Base-by-base conservation (phyloP, 2,888 invertebrate species). In the Apamea sordens region DNA sequence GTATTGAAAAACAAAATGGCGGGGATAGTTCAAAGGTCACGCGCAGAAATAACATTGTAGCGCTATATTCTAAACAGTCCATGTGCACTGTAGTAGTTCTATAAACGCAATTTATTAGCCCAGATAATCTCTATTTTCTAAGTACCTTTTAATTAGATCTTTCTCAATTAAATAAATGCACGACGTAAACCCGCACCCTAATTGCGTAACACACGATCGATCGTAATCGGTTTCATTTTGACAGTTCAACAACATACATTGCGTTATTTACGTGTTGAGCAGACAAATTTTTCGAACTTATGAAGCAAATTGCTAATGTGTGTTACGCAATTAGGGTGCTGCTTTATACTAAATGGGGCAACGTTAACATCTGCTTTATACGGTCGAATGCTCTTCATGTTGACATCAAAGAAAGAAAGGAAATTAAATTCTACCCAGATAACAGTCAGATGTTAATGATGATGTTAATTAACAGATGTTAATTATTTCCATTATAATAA, bases 111-210 rank as follows among this genome's bases (percentile, higher is more conserved):
- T 4, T 32, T 18, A 24, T 56, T n/a, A 36, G 36, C 18, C 64
- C 70, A 64, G 44, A 28, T 24, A 79, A 28, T 79, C 47, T 47
- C 21, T 21, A 61, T 63, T 79, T 47, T 47, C n/a, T 21, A 50
- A 53, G 68, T 41, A 77, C 10, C 50, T 61, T n/a, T 11, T 53
- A n/a, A 70, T 56, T 47, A 56, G n/a, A 64, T 69, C 24, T 44
- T 13, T 32, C 41, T 63, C n/a, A 44, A 32, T 53, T 44, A 32
- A 69, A 15, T n/a, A 63, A 53, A 44, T 3, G 32, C 13, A 44
- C 0, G 41, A 68, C n/a, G 28, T 32, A 2, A 61, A 69, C 2
- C 28, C n/a, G n/a, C n/a, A n/a, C n/a, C n/a, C n/a, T n/a, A n/a
- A n/a, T n/a, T n/a, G n/a, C n/a, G n/a, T n/a, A n/a, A n/a, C n/a